A percentile compares a stretch with the other conserved stretches of the same genome.
These are phyloP conservation scores for Drosophila sp. DNA, from an alignment of 1,140 invertebrate genomes.

Conservation along the genomic window DNA sequence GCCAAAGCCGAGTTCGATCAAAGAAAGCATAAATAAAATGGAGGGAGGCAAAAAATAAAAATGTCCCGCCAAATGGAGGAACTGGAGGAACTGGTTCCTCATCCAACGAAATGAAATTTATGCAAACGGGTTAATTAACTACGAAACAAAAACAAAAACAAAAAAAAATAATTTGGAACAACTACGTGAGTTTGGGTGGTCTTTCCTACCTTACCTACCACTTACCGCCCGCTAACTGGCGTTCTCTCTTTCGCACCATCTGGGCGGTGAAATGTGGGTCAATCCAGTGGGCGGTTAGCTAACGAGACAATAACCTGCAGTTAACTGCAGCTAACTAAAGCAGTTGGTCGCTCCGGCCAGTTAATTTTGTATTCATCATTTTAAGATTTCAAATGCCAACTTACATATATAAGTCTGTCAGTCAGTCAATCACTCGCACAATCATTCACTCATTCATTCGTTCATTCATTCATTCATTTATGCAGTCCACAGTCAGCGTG, in stretches of 20 bases:
- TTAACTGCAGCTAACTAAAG: slow-evolving; percentile 20
- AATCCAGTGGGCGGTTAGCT: slow-evolving; percentile 61
- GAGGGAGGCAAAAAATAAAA: not conserved
- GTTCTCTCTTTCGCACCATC: slow-evolving; percentile 14
- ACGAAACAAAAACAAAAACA: slow-evolving; percentile 32
- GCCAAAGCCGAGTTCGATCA: slow-evolving; percentile 70
- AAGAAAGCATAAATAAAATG: slow-evolving; percentile 78
- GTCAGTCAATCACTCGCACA: slow-evolving; percentile 43
- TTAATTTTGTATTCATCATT: slow-evolving; percentile 64
- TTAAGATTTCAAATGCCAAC: slow-evolving; percentile 76
- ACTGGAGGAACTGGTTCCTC: slow-evolving; percentile 53
- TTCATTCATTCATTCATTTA: slow-evolving; percentile 52
- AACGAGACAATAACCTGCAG: slow-evolving; percentile 59
- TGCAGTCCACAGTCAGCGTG: slow-evolving; percentile 54
- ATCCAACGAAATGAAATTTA: slow-evolving; percentile 56
- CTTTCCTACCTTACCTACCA: slow-evolving; percentile 26
- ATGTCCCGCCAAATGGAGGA: slow-evolving; percentile 37
- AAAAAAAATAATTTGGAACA: slow-evolving; percentile 51
- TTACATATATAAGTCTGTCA: slow-evolving; percentile 45
- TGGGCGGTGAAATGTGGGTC: slow-evolving; percentile 51
- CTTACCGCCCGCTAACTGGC: slow-evolving; percentile 13
- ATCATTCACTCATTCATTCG: slow-evolving; percentile 29
- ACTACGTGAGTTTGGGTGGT: slow-evolving; percentile 66
- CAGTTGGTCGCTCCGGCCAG: slow-evolving; percentile 30
- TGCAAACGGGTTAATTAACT: slow-evolving; percentile 81